Evolutionary conservation across 2,888 invertebrate genomes (phyloP), one percentile per base, ranked within the genome.

Genomic region (Poecilobothrus nobilitatus): DNA sequence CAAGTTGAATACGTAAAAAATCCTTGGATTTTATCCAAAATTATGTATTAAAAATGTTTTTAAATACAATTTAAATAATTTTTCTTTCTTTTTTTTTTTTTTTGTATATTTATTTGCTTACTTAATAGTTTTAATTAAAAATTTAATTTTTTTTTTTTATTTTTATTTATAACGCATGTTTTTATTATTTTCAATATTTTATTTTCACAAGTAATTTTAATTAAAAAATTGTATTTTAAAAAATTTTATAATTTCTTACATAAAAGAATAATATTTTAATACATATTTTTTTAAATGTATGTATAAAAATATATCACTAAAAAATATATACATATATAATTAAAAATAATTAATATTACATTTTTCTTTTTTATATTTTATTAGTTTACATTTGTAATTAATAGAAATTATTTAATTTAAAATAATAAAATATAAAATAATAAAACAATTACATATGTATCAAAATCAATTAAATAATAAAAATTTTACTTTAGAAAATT

Each of bases 21-120:
- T 53, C 53, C 53, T 53, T 53, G 53, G 53, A 53, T 53, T n/a
- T 53, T 53, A 53, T 53, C 53, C 53, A 53, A 53, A 53, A 53
- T 53, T 53, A 53, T 53, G 53, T 18, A 53, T 53, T 53, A 18
- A 53, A 53, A 53, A 53, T 18, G 18, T 53, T 53, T 53, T 53
- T 18, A 53, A 53, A 18, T 12, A 5, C 15, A 53, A 53, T 37
- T 37, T 37, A 37, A 53, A 18, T 53, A 12, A 18, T 18, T 18
- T 6, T 7, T 53, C 18, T 18, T 53, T 53, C 18, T 18, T 15
- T 53, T 53, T 53, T 18, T 12, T 53, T 18, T 18, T 18, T 53
- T 53, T 12, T 53, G 15, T 53, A 18, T 53, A 18, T 12, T 53
- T 53, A 18, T 53, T 53, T 53, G 9, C 18, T 53, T 53, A 53